Percentiles rank a stretch among this genome's conserved stretches.
These are phyloP conservation scores for Zingel zingel DNA, from an alignment of 2,113 vertebrate genomes.

Conservation along the genomic window DNA sequence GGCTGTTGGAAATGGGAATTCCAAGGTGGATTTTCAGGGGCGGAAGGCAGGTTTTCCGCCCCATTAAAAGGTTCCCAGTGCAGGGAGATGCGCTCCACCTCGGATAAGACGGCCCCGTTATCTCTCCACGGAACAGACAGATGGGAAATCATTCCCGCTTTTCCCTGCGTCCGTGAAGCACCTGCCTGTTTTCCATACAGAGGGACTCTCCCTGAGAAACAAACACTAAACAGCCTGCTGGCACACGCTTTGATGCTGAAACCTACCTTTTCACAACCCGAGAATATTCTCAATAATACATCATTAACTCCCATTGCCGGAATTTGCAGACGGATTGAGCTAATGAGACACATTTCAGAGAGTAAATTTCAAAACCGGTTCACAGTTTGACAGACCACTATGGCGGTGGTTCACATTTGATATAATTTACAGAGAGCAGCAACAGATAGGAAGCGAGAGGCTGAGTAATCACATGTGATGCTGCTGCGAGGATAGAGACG, in stretches of 20 bases:
- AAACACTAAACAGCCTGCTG: conserved; percentile 72
- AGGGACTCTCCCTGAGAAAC: conserved; percentile 64
- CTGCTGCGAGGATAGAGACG: conserved; percentile 57
- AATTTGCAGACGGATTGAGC: conserved; percentile 58
- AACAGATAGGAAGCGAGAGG: conserved; percentile 53
- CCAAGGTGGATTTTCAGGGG: conserved; percentile 58
- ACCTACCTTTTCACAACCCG: conserved; percentile 53
- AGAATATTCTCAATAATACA: conserved; percentile 63
- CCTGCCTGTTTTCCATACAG: conserved; percentile 76
- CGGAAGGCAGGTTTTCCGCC: conserved; percentile 76
- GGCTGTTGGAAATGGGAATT: conserved; percentile 62
- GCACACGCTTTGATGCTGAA: conserved; percentile 71
- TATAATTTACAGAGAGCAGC: conserved; percentile 72
- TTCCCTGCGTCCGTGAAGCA: conserved; percentile 73
- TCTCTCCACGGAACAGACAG: conserved; percentile 72
- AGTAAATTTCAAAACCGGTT: conserved; percentile 52
- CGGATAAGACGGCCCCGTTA: conserved; percentile 66
- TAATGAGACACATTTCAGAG: conserved; percentile 77
- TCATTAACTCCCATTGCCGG: conserved; percentile 70
- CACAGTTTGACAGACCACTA: conserved; percentile 68
- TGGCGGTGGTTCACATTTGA: conserved; percentile 60
- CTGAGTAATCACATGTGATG: conserved; percentile 53
- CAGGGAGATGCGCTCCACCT: conserved; percentile 71
- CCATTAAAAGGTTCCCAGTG: conserved; percentile 76
- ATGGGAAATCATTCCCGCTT: conserved; percentile 79